Conservation (phyloP, 1,140 invertebrate genomes). For the Hyles vespertilio region DNA sequence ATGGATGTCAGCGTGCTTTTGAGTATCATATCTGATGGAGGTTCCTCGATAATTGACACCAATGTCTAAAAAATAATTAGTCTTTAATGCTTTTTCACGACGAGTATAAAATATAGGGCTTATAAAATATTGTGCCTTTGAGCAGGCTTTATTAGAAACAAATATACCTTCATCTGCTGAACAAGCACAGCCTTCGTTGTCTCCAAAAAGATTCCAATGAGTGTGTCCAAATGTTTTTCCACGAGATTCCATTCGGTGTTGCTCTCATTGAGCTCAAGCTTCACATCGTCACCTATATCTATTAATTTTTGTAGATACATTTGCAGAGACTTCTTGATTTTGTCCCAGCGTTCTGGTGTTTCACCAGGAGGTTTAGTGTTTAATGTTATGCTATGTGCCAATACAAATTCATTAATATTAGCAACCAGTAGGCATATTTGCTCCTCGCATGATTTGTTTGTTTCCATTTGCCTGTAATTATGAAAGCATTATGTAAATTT, state of each 20-base stretch:
- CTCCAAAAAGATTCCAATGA: conserved; percentile 70
- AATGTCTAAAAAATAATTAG: conserved; percentile 54
- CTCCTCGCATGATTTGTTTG: conserved; percentile 46
- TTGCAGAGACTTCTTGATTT: conserved; percentile 70
- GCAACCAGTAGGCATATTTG: conserved; percentile 66
- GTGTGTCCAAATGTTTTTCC: conserved; percentile 57
- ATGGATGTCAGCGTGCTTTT: conserved; percentile 73
- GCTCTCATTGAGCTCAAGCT: conserved; percentile 67
- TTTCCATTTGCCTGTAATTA: conserved; percentile 62
- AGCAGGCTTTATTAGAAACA: not conserved
- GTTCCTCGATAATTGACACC: conserved; percentile 73
- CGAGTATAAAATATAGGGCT: too few relatives aligned
- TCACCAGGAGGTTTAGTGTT: conserved; percentile 73
- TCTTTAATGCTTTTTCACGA: not conserved
- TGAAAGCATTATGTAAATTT: conserved; percentile 2
- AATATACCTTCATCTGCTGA: conserved; percentile 70
- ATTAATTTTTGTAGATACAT: conserved; percentile 68
- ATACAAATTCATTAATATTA: conserved; percentile 73
- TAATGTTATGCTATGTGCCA: conserved; percentile 72
- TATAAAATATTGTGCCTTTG: too few relatives aligned
- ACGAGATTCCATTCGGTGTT: conserved; percentile 59
- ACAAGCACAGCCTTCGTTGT: conserved; percentile 72
- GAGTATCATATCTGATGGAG: conserved; percentile 71
- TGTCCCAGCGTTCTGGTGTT: conserved; percentile 72
- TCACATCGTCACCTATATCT: conserved; percentile 70